Percentiles rank a stretch among this genome's conserved stretches.
phyloP scores from a whole-genome alignment of 2,888 invertebrate species.

The Luperina testacea region DNA sequence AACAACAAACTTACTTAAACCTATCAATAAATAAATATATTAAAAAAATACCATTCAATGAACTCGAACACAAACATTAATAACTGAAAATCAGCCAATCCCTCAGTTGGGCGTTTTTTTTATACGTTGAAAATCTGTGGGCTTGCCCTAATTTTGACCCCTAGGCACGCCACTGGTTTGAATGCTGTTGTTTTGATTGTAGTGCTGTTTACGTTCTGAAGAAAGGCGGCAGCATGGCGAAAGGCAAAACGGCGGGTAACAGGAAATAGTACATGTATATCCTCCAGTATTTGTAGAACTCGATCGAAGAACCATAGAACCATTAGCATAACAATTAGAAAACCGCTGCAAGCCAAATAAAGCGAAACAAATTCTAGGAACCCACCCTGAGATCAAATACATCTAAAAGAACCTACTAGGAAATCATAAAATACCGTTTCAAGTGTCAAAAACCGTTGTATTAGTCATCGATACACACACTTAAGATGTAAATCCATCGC shows the following conservation, averaged over 20 bases:
- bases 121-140: too few species aligned
- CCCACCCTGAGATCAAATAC: constrained; percentile 18
- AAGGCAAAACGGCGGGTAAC: too few species aligned
- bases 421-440: constrained; percentile 48
- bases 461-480: constrained; percentile 54
- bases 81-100: too few species aligned
- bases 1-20: too few species aligned
- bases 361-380: constrained; percentile 26
- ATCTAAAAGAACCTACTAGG: constrained; percentile 10
- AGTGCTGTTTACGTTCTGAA: not conserved
- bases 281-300: not conserved
- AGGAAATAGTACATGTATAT: not conserved
- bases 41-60: too few species aligned
- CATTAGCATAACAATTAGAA: not conserved
- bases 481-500: constrained; percentile 65
- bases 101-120: too few species aligned
- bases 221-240: not conserved
- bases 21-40: too few species aligned
- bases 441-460: constrained; percentile 44
- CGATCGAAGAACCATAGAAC: too few species aligned
- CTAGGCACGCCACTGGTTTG: too few species aligned
- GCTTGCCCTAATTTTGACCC: too few species aligned
- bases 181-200: constrained; percentile 1
- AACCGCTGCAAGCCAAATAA: constrained; percentile 24
- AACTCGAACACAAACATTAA: too few species aligned